A percentile compares a stretch with the other conserved stretches of the same genome.
phyloP scores from a whole-genome alignment of 2,113 vertebrate genomes.

The Corythoichthys intestinalis region DNA sequence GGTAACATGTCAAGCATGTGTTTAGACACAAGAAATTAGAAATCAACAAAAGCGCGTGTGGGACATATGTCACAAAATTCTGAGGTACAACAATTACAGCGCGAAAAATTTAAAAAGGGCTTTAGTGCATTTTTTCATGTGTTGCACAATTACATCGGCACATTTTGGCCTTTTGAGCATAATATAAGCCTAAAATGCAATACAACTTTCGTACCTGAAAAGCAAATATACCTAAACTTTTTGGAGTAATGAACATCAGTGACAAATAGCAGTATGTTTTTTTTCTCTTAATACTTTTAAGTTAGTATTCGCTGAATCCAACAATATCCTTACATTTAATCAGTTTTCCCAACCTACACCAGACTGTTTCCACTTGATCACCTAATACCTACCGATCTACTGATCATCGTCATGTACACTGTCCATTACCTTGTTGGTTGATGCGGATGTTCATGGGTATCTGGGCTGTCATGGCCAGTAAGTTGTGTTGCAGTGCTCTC shows the following conservation, averaged over 20 bases:
- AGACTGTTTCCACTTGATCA: neutral
- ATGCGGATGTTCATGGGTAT: slow-evolving; percentile 98
- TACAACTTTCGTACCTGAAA: too few relatives aligned
- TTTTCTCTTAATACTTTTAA: neutral
- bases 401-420: neutral
- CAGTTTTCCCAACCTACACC: neutral
- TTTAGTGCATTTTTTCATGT: neutral
- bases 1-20: slow-evolving; percentile 27
- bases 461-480: slow-evolving; percentile 91
- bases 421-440: slow-evolving; percentile 85
- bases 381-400: too few relatives aligned
- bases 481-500: slow-evolving; percentile 90
- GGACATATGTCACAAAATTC: slow-evolving; percentile 8
- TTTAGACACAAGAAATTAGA: slow-evolving; percentile 8
- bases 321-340: neutral
- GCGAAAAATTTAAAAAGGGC: neutral
- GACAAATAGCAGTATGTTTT: neutral
- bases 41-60: slow-evolving; percentile 17
- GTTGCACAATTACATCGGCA: neutral
- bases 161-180: neutral
- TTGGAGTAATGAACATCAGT: too few relatives aligned
- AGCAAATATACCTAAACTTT: too few relatives aligned
- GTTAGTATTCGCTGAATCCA: slow-evolving; percentile 5
- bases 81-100: neutral
- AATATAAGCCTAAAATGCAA: too few relatives aligned